Percentiles rank a stretch among this genome's conserved stretches.
Conservation (phyloP, 1,140 invertebrate species). For the Atta texana region DNA sequence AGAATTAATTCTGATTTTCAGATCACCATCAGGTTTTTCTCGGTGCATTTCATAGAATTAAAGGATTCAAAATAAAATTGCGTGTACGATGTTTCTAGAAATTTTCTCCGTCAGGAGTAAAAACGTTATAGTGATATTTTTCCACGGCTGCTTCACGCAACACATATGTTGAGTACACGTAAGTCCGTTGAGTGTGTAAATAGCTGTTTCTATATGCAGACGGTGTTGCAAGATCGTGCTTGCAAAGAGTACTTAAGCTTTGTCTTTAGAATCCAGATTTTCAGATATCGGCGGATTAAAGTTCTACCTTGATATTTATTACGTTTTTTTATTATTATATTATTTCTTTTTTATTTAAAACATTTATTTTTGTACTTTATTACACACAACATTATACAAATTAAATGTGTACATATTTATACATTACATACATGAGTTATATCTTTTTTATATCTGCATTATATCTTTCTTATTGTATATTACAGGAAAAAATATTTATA, state of each 20-base stretch:
- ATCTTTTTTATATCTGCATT: background rate
- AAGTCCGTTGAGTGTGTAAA: conserved; percentile 29
- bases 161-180: conserved; percentile 11
- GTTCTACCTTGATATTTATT: background rate
- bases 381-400: background rate
- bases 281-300: conserved; percentile 21
- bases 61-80: conserved; percentile 32
- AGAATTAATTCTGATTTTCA: conserved; percentile 42
- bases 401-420: conserved; percentile 16
- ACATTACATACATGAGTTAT: background rate
- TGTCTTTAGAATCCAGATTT: conserved; percentile 37
- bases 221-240: conserved; percentile 3
- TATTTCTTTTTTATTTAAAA: background rate
- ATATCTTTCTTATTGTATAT: background rate
- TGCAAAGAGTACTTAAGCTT: conserved; percentile 26
- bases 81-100: background rate
- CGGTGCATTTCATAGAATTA: conserved; percentile 17
- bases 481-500: background rate
- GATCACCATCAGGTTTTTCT: background rate
- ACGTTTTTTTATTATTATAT: background rate
- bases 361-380: background rate
- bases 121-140: conserved; percentile 34
- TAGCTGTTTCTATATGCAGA: conserved; percentile 39
- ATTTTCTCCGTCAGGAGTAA: conserved; percentile 6
- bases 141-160: conserved; percentile 18